Percentiles rank a stretch among this genome's conserved stretches.
phyloP scores from a whole-genome alignment of 2,113 vertebrate species.

The Ciconia maguari region DNA sequence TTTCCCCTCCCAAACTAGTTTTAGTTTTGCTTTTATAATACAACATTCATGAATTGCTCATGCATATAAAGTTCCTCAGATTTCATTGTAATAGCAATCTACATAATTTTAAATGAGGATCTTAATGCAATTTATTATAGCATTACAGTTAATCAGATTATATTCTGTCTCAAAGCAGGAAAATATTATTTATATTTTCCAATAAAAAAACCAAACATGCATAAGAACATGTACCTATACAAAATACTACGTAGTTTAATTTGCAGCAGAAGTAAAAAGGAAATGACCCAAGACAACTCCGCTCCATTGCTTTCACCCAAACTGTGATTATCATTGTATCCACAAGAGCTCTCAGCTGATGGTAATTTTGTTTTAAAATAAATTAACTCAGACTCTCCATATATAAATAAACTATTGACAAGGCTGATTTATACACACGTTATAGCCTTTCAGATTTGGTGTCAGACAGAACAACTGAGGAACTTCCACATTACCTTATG shows the following conservation, averaged over 20 bases:
- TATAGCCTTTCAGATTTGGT: not conserved
- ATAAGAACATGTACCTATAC: not conserved
- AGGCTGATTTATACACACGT: not conserved
- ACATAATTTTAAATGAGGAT: not conserved
- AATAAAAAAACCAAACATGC: not conserved
- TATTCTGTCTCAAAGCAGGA: not conserved
- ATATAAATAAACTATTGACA: not conserved
- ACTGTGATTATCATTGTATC: not conserved
- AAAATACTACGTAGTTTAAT: not conserved
- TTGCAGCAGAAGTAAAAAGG: not conserved
- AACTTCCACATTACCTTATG: not conserved
- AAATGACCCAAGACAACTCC: not conserved
- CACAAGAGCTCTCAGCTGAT: not conserved
- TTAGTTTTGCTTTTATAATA: constrained; percentile 32
- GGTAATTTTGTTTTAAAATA: not conserved
- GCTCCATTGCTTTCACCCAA: not conserved
- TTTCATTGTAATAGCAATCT: not conserved
- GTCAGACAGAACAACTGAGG: not conserved
- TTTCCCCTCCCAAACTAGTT: not conserved
- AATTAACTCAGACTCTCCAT: not conserved
- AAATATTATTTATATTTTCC: not conserved
- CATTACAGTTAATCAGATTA: not conserved
- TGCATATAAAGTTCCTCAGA: not conserved
- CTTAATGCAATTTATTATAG: not conserved
- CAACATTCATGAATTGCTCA: not conserved